A percentile compares a stretch with the other conserved stretches of the same genome.
Conservation (phyloP, 2,797 vertebrate species). For the Iguana delicatissima region DNA sequence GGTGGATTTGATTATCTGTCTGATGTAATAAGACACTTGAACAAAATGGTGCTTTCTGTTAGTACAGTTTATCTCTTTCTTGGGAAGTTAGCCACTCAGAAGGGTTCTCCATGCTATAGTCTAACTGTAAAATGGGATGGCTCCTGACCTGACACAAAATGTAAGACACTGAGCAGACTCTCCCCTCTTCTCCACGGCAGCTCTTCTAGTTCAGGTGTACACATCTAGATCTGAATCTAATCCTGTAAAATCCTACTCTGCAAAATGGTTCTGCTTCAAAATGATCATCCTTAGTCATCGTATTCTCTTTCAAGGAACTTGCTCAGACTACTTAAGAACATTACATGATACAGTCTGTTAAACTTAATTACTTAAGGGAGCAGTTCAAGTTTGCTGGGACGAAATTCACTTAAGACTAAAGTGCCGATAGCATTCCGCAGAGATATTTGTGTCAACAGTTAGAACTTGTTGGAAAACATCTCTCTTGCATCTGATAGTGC, state of each 20-base stretch:
- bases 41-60: background rate
- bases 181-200: background rate
- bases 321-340: background rate
- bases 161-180: background rate
- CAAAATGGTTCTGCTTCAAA: background rate
- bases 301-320: background rate
- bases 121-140: background rate
- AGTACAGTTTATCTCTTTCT: background rate
- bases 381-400: background rate
- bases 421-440: background rate
- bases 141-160: background rate
- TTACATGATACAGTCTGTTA: background rate
- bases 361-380: background rate
- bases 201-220: background rate
- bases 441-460: background rate
- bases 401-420: background rate
- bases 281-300: background rate
- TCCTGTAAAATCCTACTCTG: background rate
- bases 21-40: background rate
- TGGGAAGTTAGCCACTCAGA: background rate
- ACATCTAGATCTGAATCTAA: background rate
- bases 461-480: background rate
- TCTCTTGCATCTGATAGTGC: background rate
- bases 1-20: background rate
- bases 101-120: background rate